Evolutionary conservation across 2,888 invertebrate genomes (phyloP).

Genomic region (Zele albiditarsus): DNA sequence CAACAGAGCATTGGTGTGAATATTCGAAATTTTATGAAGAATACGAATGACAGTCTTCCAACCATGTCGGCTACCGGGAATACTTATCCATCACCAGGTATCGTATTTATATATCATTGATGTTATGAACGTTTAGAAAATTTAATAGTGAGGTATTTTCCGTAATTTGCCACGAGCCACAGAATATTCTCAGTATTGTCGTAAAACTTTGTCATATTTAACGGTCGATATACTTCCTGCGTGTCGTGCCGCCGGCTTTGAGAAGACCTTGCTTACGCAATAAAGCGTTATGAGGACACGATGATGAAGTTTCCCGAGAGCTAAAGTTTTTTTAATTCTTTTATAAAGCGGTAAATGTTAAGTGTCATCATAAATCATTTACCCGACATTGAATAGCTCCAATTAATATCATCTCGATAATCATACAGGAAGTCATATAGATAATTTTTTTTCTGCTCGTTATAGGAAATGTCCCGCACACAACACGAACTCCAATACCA

Average conservation of each 20-base stretch:
- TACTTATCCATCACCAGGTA: conserved; percentile 27
- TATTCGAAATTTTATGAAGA: conserved; percentile 83
- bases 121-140: conserved; percentile 13
- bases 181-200: conserved; percentile 70
- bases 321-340: neutral
- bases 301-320: conserved; percentile 12
- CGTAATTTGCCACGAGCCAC: conserved; percentile 53
- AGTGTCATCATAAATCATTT: conserved; percentile 15
- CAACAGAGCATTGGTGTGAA: conserved; percentile 89
- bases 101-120: neutral
- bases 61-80: neutral
- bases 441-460: conserved; percentile 28
- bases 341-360: neutral
- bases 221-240: conserved; percentile 69
- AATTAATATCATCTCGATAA: conserved; percentile 3
- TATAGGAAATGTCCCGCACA: conserved; percentile 70
- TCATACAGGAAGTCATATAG: conserved; percentile 9
- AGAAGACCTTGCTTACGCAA: conserved; percentile 46
- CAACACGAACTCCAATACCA: conserved; percentile 76
- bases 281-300: conserved; percentile 47
- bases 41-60: conserved; percentile 66
- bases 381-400: conserved; percentile 25
- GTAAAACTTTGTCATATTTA: conserved; percentile 63
- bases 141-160: conserved; percentile 35
- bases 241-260: conserved; percentile 41